Conservation (phyloP, 2,888 invertebrate species). For the Adela reaumurella region DNA sequence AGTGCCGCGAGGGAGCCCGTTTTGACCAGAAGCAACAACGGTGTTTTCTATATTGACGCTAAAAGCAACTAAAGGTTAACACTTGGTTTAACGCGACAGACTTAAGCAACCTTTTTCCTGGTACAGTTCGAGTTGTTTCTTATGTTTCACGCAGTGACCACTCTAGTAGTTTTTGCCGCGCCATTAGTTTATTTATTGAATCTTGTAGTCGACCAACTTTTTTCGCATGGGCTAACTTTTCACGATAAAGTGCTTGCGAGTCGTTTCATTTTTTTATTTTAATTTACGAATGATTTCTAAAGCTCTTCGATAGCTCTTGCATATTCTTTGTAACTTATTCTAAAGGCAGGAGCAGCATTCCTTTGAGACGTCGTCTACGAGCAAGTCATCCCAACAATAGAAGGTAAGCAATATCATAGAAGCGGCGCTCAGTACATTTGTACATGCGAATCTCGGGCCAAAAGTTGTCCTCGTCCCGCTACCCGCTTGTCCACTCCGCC, state of each 20-base stretch:
- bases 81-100: slow-evolving; percentile 4
- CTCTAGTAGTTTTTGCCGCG: slow-evolving; percentile 4
- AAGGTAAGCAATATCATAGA: too few species aligned
- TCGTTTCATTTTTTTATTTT: slow-evolving; percentile 5
- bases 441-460: too few species aligned
- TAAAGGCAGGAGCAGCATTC: too few species aligned
- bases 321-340: neutral
- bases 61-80: too few species aligned
- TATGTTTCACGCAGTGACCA: slow-evolving; percentile 4
- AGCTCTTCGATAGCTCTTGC: neutral
- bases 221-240: slow-evolving; percentile 2
- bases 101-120: slow-evolving; percentile 6
- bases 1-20: too few species aligned
- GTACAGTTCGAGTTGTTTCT: slow-evolving; percentile 1
- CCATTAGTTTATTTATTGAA: slow-evolving; percentile 1
- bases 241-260: slow-evolving; percentile 5
- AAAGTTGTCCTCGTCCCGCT: too few species aligned
- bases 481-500: too few species aligned
- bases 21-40: too few species aligned
- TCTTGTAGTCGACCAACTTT: slow-evolving; percentile 1
- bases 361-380: too few species aligned
- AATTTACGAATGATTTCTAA: slow-evolving; percentile 4
- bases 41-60: too few species aligned
- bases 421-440: too few species aligned
- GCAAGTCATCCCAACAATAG: too few species aligned